Base-by-base conservation (phyloP, 2,888 invertebrate genomes). In the Mesochorus sp. region DNA sequence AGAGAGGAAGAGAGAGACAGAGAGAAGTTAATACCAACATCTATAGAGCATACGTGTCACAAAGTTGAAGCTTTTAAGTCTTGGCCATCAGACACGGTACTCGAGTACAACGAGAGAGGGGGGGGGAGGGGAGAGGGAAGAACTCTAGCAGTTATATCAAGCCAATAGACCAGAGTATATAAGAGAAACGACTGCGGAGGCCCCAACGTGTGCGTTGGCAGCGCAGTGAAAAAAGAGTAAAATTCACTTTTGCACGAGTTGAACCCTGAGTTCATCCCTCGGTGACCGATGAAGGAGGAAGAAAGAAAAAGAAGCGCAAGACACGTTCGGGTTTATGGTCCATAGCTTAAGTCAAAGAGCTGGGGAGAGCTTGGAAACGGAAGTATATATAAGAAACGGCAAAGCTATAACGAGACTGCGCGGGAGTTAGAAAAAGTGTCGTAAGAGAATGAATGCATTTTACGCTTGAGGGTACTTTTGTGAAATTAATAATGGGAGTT, bases 171-270 rank as follows among this genome's bases (percentile, higher is more conserved):
- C 12, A 67, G 49, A 1, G 19, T 68, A 57, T 47, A 57, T 21
- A 44, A 57, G 44, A 21, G 31, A 57, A 53, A 26, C 68, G 68
- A 57, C 57, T 68, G 47, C 2, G n/a, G 49, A n/a, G 17, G 47
- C 34, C 66, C 12, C 37, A 12, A 66, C 66, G 66, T 66, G 66
- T 37, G 39, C 42, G 51, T 19, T 39, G 39, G 44, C 6, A 66
- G 26, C 42, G 57, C 47, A n/a, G n/a, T n/a, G n/a, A n/a, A 47
- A 68, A 26, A 66, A 51, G 31, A 71, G 51, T 51, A 44, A 71
- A 71, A 57, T 71, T 64, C 64, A 64, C 62, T 70, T 76, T 64
- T 55, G 34, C 47, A 42, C 39, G 39, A 67, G 67, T 68, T 68
- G 42, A 55, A 31, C 14, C 21, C n/a, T n/a, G 49, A 71, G 49